A percentile compares a stretch with the other conserved stretches of the same genome.
These are phyloP conservation scores for Thaleichthys pacificus DNA, from an alignment of 2,797 vertebrate genomes.

Conservation along the genomic window DNA sequence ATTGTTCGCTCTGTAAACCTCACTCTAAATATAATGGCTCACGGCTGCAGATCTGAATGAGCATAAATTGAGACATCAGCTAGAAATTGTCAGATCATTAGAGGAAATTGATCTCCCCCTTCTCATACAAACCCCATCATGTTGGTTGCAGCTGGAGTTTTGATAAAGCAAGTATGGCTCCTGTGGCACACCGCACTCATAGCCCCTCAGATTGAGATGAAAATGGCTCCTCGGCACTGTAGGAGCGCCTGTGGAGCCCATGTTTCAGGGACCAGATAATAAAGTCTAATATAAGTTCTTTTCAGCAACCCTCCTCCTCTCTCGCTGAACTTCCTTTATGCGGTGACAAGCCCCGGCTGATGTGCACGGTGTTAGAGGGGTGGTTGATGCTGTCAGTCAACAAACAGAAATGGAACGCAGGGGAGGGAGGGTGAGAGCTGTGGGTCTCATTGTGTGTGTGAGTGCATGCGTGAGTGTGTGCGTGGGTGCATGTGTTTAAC, in stretches of 20 bases:
- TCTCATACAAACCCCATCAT: conserved; percentile 35
- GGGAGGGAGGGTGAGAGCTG: conserved; percentile 34
- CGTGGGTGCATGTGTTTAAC: neutral
- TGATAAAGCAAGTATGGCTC: conserved; percentile 31
- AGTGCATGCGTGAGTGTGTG: neutral
- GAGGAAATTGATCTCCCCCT: conserved; percentile 48
- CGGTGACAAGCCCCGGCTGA: conserved; percentile 60
- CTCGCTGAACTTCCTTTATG: conserved; percentile 52
- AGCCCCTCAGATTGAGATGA: conserved; percentile 47
- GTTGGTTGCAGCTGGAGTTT: conserved; percentile 55
- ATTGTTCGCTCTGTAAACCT: conserved; percentile 16
- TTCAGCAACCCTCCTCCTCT: conserved; percentile 39
- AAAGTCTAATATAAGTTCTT: conserved; percentile 56
- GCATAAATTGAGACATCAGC: conserved; percentile 54
- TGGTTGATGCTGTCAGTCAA: conserved; percentile 64
- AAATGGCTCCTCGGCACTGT: conserved; percentile 46
- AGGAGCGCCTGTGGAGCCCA: conserved; percentile 28
- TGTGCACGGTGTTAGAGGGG: conserved; percentile 50
- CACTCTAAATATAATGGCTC: conserved; percentile 17
- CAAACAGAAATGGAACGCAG: conserved; percentile 35
- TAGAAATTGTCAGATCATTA: conserved; percentile 40
- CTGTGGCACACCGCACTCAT: conserved; percentile 18
- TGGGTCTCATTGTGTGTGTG: conserved; percentile 28
- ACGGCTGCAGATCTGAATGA: conserved; percentile 33
- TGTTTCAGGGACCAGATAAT: conserved; percentile 54